These are phyloP conservation scores for Guaruba guarouba DNA, from an alignment of 2,113 vertebrate species.

Conservation along the genomic window DNA sequence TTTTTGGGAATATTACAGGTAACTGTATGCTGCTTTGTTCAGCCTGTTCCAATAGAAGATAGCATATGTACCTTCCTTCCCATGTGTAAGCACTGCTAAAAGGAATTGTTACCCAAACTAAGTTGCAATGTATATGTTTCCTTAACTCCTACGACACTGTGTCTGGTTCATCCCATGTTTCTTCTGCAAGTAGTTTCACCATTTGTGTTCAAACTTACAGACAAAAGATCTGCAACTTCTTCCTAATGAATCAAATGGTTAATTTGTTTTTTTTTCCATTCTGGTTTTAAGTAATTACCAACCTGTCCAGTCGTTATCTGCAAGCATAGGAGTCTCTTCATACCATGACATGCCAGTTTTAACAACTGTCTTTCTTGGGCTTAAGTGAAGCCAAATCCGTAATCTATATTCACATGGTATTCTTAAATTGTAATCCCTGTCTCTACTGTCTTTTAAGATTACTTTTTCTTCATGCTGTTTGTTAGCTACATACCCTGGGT, in stretches of 20 bases:
- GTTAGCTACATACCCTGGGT: too few relatives aligned
- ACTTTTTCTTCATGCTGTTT: too few relatives aligned
- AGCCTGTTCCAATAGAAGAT: not conserved
- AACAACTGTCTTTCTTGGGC: slow-evolving; percentile 3
- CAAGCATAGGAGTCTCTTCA: not conserved
- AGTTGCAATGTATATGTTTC: too few relatives aligned
- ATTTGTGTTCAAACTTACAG: not conserved
- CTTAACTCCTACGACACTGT: rapidly evolving
- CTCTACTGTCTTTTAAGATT: too few relatives aligned
- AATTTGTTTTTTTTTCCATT: slow-evolving; percentile 51
- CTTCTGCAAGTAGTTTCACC: not conserved
- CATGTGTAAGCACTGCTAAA: rapidly evolving
- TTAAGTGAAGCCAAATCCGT: slow-evolving; percentile 59
- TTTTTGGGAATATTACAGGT: not conserved
- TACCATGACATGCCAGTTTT: slow-evolving; percentile 40
- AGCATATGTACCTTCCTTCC: not conserved
- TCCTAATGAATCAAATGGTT: slow-evolving; percentile 39
- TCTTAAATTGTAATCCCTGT: too few relatives aligned
- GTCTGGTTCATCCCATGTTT: not conserved
- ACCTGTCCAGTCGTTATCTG: slow-evolving; percentile 43
- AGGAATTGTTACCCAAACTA: not conserved
- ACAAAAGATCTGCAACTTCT: not conserved
- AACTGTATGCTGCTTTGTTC: not conserved
- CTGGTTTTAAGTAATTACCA: slow-evolving; percentile 58
- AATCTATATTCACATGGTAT: too few relatives aligned